Evolutionary conservation across 2,113 vertebrate genomes (phyloP).

Genomic region (Lophura nycthemera): DNA sequence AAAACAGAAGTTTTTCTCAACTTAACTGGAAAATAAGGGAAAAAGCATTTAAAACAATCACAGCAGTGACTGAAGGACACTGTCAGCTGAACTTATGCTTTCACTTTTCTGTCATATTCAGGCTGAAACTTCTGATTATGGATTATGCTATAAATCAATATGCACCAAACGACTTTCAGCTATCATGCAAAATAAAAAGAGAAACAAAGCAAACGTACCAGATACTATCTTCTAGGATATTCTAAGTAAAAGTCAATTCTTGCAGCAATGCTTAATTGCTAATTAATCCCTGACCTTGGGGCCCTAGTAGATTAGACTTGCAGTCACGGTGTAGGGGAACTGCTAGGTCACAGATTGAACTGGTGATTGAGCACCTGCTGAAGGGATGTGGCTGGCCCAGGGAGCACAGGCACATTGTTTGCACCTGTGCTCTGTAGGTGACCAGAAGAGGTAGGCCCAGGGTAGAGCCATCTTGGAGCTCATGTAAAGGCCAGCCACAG

Average conservation of each 20-base stretch:
- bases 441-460: too few species aligned
- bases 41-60: background rate
- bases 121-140: background rate
- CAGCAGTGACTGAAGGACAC: background rate
- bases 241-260: background rate
- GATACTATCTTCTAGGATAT: background rate
- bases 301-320: background rate
- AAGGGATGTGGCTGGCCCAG: too few species aligned
- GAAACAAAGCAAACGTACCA: background rate
- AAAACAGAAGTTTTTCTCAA: background rate
- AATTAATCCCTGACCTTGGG: background rate
- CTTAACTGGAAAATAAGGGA: background rate
- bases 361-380: too few species aligned
- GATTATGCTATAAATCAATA: background rate
- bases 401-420: too few species aligned
- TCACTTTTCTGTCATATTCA: background rate
- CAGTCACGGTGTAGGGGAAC: background rate
- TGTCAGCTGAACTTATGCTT: background rate
- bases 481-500: too few species aligned
- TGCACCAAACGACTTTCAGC: background rate
- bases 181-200: background rate
- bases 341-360: too few species aligned
- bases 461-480: too few species aligned
- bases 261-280: background rate
- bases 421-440: too few species aligned